A percentile compares a stretch with the other conserved stretches of the same genome.
phyloP scores from a whole-genome alignment of 2,113 vertebrate species.

The Columbina picui region DNA sequence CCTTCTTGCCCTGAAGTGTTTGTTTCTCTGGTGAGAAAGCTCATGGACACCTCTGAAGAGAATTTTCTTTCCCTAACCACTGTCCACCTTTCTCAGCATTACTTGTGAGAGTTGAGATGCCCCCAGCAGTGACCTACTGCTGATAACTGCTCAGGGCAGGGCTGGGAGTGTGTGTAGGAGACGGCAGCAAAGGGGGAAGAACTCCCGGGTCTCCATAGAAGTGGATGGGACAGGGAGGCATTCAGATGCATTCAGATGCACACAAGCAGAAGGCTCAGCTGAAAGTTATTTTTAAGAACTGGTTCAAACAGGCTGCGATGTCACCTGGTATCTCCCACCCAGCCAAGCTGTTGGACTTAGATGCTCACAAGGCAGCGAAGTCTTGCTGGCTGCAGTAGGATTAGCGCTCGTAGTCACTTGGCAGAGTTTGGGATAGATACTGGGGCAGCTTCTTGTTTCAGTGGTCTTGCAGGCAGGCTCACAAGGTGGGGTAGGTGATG shows the following conservation, averaged over 20 bases:
- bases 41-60: neutral
- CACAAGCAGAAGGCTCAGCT: neutral
- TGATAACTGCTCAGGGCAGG: neutral
- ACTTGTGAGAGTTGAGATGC: neutral
- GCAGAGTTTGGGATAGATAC: neutral
- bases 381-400: neutral
- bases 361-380: neutral
- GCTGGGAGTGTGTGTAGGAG: neutral
- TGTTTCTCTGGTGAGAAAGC: neutral
- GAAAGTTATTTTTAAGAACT: neutral
- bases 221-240: neutral
- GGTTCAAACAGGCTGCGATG: neutral
- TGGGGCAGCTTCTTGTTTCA: neutral
- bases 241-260: neutral
- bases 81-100: neutral
- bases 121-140: neutral
- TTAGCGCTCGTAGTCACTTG: neutral
- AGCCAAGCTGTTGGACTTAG: neutral
- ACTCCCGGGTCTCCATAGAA: neutral
- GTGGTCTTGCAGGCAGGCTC: neutral
- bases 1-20: neutral
- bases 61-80: neutral
- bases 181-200: neutral
- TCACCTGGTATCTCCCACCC: neutral
- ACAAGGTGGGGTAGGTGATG: accelerated